Percentiles rank a stretch among this genome's conserved stretches.
These are phyloP conservation scores for Listronotus bonariensis DNA, from an alignment of 1,140 invertebrate species.

Conservation along the genomic window DNA sequence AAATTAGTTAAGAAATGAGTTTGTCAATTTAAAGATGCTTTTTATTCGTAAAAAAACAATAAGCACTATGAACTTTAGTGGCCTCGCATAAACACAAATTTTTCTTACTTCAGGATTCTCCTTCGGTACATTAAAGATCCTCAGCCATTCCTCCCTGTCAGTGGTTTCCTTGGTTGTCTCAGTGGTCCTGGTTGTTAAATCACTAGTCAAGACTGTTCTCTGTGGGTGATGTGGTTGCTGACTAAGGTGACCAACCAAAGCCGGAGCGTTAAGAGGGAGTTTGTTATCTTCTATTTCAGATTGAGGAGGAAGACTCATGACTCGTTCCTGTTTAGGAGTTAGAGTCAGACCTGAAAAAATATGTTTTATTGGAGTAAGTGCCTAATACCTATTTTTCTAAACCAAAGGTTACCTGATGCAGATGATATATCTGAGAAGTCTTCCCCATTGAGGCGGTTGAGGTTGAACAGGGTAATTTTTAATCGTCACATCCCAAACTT, in stretches of 20 bases:
- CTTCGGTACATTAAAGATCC: slow-evolving; percentile 57
- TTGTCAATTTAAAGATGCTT: too few species aligned
- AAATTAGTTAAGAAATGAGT: not conserved
- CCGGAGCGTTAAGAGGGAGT: slow-evolving; percentile 62
- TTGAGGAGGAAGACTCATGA: slow-evolving; percentile 61
- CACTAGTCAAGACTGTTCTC: slow-evolving; percentile 9
- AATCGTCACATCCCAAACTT: slow-evolving; percentile 78
- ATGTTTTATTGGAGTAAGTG: too few species aligned
- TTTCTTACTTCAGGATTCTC: slow-evolving; percentile 57
- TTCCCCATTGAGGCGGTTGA: slow-evolving; percentile 76
- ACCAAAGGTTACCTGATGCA: slow-evolving; percentile 60
- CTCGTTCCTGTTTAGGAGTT: slow-evolving; percentile 67
- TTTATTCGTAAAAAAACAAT: too few species aligned
- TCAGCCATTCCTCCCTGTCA: slow-evolving; percentile 33
- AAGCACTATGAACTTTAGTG: too few species aligned
- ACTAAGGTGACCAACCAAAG: slow-evolving; percentile 63
- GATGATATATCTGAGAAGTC: slow-evolving; percentile 83
- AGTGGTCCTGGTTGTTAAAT: slow-evolving; percentile 19
- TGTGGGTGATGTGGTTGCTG: slow-evolving; percentile 38
- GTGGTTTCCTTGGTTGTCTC: slow-evolving; percentile 14
- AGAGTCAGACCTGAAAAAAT: slow-evolving; percentile 61
- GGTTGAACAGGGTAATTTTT: slow-evolving; percentile 76
- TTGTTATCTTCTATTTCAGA: slow-evolving; percentile 61
- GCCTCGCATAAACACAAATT: not conserved
- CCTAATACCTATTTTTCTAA: not conserved